Evolutionary conservation across 1,140 invertebrate genomes (phyloP), one percentile per base, ranked within the genome.

Genomic region (Lucilia sericata): DNA sequence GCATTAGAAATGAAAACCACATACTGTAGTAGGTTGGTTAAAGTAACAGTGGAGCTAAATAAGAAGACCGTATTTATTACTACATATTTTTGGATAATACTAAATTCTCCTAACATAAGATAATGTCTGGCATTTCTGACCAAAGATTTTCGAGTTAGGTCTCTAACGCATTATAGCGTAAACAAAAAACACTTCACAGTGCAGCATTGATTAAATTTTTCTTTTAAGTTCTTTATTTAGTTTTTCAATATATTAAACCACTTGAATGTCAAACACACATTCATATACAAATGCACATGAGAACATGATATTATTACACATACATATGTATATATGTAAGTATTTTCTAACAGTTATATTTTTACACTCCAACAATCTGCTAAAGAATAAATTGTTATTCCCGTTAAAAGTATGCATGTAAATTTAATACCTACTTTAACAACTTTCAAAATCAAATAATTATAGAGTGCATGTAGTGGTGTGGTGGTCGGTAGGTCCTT

Each of bases 371-470:
- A 60, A 60, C 55, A 60, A 60, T 0, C 55, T 5, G 55, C 14
- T 42, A 60, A 60, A 60, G 7, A n/a, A 60, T 30, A 30, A 30
- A 2, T 30, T 30, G 25, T 30, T 30, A 30, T 60, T 60, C 2
- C n/a, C 55, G 14, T 7, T 17, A 17, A 60, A 42, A 8, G 42
- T 42, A 42, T 7, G 42, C 5, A 42, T 30, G 25, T 30, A 42
- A 42, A 8, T 42, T 42, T 3, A 42, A 42, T 42, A 42, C 2
- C 10, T 21, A 21, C n/a, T 60, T 17, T 60, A 70, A 30, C 1
- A 70, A 70, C 21, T 70, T 70, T 60, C 9, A 70, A 70, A 70
- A 70, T n/a, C 19, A 70, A 70, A 19, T 70, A 21, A 70, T 70
- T 70, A 70, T 70, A 70, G 65, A 5, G 65, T 60, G 55, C 5